A percentile compares a stretch with the other conserved stretches of the same genome.
phyloP scores from a whole-genome alignment of 2,113 vertebrate genomes.

The Procapra przewalskii region DNA sequence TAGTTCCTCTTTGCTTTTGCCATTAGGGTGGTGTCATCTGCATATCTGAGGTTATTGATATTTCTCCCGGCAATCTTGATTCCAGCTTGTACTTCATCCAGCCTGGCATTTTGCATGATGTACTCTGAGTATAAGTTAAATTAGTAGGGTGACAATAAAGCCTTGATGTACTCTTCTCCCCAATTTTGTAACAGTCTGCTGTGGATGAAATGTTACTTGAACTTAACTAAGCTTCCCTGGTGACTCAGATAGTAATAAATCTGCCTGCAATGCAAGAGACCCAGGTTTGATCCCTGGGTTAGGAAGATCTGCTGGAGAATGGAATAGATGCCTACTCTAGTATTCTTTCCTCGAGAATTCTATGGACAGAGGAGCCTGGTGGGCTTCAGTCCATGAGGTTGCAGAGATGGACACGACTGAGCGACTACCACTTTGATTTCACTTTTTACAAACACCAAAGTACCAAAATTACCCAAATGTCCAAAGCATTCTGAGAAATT shows the following conservation, averaged over 20 bases:
- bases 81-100: background rate
- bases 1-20: background rate
- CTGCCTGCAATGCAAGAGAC: background rate
- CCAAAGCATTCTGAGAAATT: background rate
- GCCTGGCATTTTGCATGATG: background rate
- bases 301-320: background rate
- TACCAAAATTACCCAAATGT: background rate
- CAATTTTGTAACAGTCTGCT: background rate
- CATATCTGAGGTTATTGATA: background rate
- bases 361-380: background rate
- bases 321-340: background rate
- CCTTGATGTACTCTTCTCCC: background rate
- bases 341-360: background rate
- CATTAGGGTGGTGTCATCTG: background rate
- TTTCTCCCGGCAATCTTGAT: background rate
- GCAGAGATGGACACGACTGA: background rate
- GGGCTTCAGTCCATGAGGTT: background rate
- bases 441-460: background rate
- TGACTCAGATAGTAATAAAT: background rate
- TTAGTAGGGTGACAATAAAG: background rate
- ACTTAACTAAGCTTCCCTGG: background rate
- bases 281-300: background rate
- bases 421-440: background rate
- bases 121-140: background rate
- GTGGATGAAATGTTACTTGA: background rate